phyloP scores from a whole-genome alignment of 2,113 vertebrate genomes.

The Oriolus oriolus region DNA sequence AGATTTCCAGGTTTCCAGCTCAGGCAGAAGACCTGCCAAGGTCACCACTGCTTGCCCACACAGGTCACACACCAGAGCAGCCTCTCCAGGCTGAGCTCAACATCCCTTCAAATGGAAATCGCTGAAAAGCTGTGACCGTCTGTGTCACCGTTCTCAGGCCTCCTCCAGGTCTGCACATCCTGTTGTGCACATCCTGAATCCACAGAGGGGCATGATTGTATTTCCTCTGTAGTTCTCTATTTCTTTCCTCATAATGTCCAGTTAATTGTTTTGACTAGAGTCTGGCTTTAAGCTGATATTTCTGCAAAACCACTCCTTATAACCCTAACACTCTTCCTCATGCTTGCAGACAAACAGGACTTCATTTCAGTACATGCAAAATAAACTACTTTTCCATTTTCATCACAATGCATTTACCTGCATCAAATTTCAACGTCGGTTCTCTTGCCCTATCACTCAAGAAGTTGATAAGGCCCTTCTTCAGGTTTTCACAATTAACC shows the following conservation, averaged over 20 bases:
- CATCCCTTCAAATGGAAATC: not conserved
- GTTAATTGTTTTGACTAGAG: not conserved
- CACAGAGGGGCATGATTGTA: not conserved
- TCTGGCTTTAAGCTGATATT: not conserved
- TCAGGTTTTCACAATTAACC: not conserved
- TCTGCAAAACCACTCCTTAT: not conserved
- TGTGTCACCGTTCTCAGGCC: not conserved
- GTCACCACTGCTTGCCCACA: not conserved
- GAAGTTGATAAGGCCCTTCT: not conserved
- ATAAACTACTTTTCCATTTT: not conserved
- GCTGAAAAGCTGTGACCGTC: not conserved
- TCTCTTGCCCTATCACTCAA: not conserved
- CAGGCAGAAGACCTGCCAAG: not conserved
- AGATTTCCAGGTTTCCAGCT: not conserved
- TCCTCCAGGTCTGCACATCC: not conserved
- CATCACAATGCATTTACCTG: not conserved
- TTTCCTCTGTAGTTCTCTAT: not conserved
- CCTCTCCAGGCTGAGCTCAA: not conserved
- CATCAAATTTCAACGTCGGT: fast-evolving
- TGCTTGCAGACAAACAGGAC: not conserved
- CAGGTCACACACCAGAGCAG: not conserved
- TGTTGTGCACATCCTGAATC: not conserved
- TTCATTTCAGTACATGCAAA: not conserved
- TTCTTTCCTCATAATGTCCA: not conserved
- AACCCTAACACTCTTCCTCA: not conserved